phyloP scores from a whole-genome alignment of 2,888 invertebrate genomes.

The Cancer borealis region DNA sequence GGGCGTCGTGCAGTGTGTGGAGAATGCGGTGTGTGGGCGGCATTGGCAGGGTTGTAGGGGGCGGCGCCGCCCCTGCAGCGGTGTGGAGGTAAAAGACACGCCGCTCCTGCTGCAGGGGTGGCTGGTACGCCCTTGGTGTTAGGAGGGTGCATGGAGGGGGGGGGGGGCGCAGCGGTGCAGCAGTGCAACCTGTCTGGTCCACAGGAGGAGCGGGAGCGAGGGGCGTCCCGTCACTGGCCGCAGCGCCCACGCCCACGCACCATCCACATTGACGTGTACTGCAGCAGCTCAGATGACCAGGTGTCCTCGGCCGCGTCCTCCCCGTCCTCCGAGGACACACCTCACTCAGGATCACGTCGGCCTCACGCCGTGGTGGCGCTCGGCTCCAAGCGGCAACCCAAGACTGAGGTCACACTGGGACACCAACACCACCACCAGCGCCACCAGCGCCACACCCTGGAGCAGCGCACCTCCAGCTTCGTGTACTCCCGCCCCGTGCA shows the following conservation, averaged over 20 bases:
- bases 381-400: conserved; percentile 73
- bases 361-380: conserved; percentile 73
- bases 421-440: conserved; percentile 44
- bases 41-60: not conserved
- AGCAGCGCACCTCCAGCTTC: conserved; percentile 62
- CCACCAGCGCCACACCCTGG: conserved; percentile 43
- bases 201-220: conserved; percentile 16
- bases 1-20: not conserved
- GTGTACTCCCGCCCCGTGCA: conserved; percentile 53
- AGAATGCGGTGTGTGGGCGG: not conserved
- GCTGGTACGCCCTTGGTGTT: not conserved
- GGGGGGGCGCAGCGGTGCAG: not conserved
- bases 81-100: not conserved
- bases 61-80: not conserved
- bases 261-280: conserved; percentile 77
- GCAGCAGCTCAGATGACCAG: conserved; percentile 69
- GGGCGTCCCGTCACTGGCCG: not conserved
- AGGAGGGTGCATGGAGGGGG: not conserved
- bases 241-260: conserved; percentile 70
- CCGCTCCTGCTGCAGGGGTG: not conserved
- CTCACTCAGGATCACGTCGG: conserved; percentile 7
- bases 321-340: conserved; percentile 55
- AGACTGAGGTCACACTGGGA: conserved; percentile 67
- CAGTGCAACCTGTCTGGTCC: conserved; percentile 44
- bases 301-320: conserved; percentile 57